Conservation (phyloP, 1,140 invertebrate genomes). For the Onthophagus taurus region DNA sequence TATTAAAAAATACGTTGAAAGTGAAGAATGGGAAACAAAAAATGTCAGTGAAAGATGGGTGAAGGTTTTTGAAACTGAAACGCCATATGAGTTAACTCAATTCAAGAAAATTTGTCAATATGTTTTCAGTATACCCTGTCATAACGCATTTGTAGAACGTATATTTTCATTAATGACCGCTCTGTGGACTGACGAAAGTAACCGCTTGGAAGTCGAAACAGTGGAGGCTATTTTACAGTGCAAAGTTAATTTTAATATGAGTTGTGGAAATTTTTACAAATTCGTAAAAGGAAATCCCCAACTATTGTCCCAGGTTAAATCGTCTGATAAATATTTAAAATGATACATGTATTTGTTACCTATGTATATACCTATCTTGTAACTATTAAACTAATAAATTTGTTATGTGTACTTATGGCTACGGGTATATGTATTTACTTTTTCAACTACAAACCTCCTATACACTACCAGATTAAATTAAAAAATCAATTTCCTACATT, state of each 20-base stretch:
- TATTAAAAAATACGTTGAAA: not conserved
- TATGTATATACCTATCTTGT: not conserved
- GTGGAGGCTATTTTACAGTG: conserved; percentile 1
- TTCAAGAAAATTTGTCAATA: not conserved
- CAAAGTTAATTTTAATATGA: not conserved
- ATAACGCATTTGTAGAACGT: not conserved
- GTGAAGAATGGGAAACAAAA: not conserved
- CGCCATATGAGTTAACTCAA: not conserved
- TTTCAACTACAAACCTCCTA: not conserved
- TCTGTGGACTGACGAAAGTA: not conserved
- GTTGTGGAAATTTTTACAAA: not conserved
- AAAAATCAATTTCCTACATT: not conserved
- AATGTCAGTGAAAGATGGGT: not conserved
- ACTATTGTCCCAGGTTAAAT: conserved; percentile 1
- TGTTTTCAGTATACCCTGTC: not conserved
- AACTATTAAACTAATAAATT: not conserved
- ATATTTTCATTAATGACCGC: not conserved
- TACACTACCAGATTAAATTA: not conserved
- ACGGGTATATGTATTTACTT: not conserved
- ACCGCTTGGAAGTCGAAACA: not conserved
- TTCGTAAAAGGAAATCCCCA: not conserved
- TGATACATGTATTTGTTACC: not conserved
- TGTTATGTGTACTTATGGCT: not conserved
- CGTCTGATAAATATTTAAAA: not conserved
- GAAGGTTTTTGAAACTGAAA: not conserved